phyloP scores from a whole-genome alignment of 2,113 vertebrate genomes.

The Clarias gariepinus region DNA sequence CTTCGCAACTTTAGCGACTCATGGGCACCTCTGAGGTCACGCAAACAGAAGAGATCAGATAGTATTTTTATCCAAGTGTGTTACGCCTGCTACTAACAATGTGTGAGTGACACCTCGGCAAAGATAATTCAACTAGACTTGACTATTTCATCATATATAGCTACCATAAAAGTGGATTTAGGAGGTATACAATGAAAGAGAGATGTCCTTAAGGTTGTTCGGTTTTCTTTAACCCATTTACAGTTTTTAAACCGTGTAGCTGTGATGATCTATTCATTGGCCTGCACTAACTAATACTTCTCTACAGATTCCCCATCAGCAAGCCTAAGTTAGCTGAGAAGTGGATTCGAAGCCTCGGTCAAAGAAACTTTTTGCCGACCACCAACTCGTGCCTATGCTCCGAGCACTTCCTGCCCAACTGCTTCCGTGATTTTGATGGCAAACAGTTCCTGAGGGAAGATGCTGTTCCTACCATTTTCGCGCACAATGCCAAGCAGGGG shows the following conservation, averaged over 20 bases:
- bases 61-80: no score
- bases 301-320: slow-evolving; percentile 75
- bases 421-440: slow-evolving; percentile 79
- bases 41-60: no score
- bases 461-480: slow-evolving; percentile 75
- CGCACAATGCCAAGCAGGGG: slow-evolving; percentile 41
- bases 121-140: no score
- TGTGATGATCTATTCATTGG: not conserved
- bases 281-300: not conserved
- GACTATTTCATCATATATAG: not conserved
- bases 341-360: slow-evolving; percentile 75
- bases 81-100: no score
- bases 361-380: slow-evolving; percentile 73
- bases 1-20: no score
- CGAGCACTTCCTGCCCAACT: slow-evolving; percentile 73
- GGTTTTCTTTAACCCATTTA: not conserved
- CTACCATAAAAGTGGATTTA: not conserved
- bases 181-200: not conserved
- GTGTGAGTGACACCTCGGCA: no score
- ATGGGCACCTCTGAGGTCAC: no score
- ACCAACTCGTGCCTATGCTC: slow-evolving; percentile 77
- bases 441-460: slow-evolving; percentile 79
- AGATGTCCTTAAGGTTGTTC: not conserved
- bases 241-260: not conserved
- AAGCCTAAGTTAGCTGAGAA: slow-evolving; percentile 73